phyloP scores from a whole-genome alignment of 2,113 vertebrate species.

The Mionectes macconnelli region DNA sequence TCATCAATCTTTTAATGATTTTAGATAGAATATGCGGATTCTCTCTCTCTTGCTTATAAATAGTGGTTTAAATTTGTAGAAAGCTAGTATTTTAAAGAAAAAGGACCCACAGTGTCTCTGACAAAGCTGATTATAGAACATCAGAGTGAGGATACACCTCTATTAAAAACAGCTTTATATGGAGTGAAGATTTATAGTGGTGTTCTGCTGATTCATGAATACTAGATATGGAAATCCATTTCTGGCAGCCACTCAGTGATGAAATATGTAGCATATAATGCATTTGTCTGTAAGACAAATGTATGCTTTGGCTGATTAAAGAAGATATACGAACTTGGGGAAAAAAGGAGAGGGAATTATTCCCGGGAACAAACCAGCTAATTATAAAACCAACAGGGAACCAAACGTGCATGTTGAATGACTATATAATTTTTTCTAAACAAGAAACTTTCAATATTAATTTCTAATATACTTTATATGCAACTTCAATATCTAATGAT shows the following conservation, averaged over 20 bases:
- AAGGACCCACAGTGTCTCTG: neutral
- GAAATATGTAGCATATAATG: slow-evolving; percentile 22
- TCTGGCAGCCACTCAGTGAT: slow-evolving; percentile 32
- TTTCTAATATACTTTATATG: neutral
- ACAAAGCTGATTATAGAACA: slow-evolving; percentile 29
- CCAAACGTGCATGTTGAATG: neutral
- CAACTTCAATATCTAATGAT: neutral
- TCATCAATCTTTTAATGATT: slow-evolving; percentile 7
- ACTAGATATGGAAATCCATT: slow-evolving; percentile 43
- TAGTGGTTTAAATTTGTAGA: neutral
- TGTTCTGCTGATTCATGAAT: slow-evolving; percentile 50
- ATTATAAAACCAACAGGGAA: slow-evolving; percentile 10
- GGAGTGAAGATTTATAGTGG: slow-evolving; percentile 36
- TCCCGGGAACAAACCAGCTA: neutral
- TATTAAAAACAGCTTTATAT: neutral
- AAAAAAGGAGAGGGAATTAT: neutral
- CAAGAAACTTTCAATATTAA: neutral
- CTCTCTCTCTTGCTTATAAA: slow-evolving; percentile 1
- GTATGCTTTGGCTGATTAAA: slow-evolving; percentile 16
- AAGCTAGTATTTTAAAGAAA: slow-evolving; percentile 26
- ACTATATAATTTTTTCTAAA: neutral
- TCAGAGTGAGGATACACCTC: slow-evolving; percentile 14
- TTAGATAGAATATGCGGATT: neutral
- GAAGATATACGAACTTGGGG: neutral
- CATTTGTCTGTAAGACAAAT: slow-evolving; percentile 52